Conservation (phyloP, 2,113 vertebrate genomes). For the Gasterosteus nipponicus region DNA sequence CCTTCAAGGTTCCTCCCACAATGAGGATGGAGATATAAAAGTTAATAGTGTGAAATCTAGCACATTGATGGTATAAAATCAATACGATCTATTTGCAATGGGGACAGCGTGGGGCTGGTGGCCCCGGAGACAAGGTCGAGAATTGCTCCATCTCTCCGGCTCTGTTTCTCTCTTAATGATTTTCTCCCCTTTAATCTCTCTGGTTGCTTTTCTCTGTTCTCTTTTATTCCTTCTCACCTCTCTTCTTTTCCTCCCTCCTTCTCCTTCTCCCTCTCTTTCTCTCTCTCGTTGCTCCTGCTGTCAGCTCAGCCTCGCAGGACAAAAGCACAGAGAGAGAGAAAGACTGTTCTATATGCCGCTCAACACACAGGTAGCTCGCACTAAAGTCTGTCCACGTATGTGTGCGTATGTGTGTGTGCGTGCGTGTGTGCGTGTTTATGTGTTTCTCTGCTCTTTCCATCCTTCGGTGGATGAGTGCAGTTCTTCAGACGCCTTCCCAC, state of each 20-base stretch:
- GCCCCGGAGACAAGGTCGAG: constrained; percentile 49
- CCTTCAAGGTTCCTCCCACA: constrained; percentile 51
- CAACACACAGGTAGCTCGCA: constrained; percentile 63
- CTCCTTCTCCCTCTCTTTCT: constrained; percentile 15
- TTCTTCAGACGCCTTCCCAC: constrained; percentile 74
- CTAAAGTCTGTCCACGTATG: constrained; percentile 26
- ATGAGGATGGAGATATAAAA: constrained; percentile 32
- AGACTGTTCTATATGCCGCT: constrained; percentile 69
- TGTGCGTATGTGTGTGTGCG: constrained; percentile 42
- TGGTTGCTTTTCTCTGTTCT: constrained; percentile 5
- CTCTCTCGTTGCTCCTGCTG: constrained; percentile 51
- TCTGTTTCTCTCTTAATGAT: constrained; percentile 37
- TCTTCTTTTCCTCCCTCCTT: constrained; percentile 32
- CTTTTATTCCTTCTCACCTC: constrained; percentile 7
- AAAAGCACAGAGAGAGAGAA: constrained; percentile 15
- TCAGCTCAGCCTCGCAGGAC: constrained; percentile 67
- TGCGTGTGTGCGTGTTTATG: constrained; percentile 26
- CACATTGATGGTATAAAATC: constrained; percentile 69
- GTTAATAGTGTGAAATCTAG: constrained; percentile 67
- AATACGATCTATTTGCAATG: constrained; percentile 68
- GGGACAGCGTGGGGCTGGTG: constrained; percentile 48
- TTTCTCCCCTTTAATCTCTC: constrained; percentile 44
- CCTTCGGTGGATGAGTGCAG: constrained; percentile 61
- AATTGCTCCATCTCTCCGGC: constrained; percentile 48
- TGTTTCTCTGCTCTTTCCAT: constrained; percentile 55